phyloP scores from a whole-genome alignment of 2,888 invertebrate genomes.

The Theretra japonica region DNA sequence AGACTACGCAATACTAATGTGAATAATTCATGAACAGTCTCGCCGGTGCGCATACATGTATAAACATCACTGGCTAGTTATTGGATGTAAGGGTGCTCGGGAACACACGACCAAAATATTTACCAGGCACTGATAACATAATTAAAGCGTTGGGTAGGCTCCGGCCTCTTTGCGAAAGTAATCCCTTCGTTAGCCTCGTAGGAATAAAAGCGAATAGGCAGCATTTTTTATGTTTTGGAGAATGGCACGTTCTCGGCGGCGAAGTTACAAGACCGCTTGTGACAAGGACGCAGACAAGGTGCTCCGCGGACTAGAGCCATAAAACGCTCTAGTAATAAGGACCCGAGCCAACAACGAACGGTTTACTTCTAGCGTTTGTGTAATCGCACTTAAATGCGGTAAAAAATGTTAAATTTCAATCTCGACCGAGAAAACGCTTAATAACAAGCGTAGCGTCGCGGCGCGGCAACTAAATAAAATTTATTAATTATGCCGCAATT shows the following conservation, averaged over 20 bases:
- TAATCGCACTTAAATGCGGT: constrained; percentile 25
- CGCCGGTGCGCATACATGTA: constrained; percentile 48
- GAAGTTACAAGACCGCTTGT: constrained; percentile 35
- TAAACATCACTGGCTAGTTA: constrained; percentile 41
- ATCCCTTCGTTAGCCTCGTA: constrained; percentile 54
- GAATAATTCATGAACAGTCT: constrained; percentile 64
- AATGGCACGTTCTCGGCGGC: constrained; percentile 39
- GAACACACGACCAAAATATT: constrained; percentile 20
- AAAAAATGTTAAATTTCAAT: constrained; percentile 16
- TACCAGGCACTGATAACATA: constrained; percentile 20
- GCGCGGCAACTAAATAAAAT: constrained; percentile 5
- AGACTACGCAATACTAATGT: constrained; percentile 59
- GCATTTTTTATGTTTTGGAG: constrained; percentile 37
- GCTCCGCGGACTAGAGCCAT: constrained; percentile 40
- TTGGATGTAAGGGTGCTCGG: constrained; percentile 41
- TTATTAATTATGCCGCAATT: constrained; percentile 22
- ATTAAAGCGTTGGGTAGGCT: constrained; percentile 30
- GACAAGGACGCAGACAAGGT: constrained; percentile 47
- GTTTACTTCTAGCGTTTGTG: constrained; percentile 13
- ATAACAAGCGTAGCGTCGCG: neutral
- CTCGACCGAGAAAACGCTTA: constrained; percentile 5
- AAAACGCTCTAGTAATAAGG: constrained; percentile 44
- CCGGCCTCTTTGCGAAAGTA: constrained; percentile 39
- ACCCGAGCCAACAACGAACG: constrained; percentile 36
- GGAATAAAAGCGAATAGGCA: constrained; percentile 37